Evolutionary conservation across 2,888 invertebrate genomes (phyloP), one percentile per base, ranked within the genome.

Genomic region (Spialia ferax): DNA sequence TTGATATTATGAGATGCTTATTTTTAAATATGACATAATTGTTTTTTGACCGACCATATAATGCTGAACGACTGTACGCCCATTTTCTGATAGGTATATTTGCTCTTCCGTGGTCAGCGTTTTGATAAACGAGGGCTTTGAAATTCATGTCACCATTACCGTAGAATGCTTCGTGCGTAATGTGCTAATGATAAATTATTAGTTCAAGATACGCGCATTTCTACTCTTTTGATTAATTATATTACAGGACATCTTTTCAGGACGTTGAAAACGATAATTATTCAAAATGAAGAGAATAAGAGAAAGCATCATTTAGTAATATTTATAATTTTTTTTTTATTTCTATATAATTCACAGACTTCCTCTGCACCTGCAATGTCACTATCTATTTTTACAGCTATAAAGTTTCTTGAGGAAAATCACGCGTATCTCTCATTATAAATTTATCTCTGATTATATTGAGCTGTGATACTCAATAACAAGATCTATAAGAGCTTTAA

Each of bases 101-200:
- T 38, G n/a, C n/a, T 38, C n/a, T 38, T 38, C n/a, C n/a, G 3
- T 6, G 42, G 42, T 42, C 15, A 15, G n/a, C 26, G 23, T 23
- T 63, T 54, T 63, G 62, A 63, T 63, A 63, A 63, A 63, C 50
- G 62, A 42, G 13, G 22, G 63, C 23, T 38, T 52, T 23, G 63
- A 63, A 63, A 63, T 62, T 52, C 22, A 29, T 22, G 35, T 62
- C 18, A 29, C 48, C 52, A 26, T 62, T 62, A 52, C 50, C 35
- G 32, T 32, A 62, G n/a, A 35, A 32, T 62, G n/a, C 20, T 22
- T 26, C 45, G 23, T 26, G 48, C 48, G 18, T 45, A 48, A 48
- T 50, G 29, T 32, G 48, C n/a, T 18, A 48, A 50, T 61, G 48
- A 61, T 48, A 61, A 61, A 61, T 61, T 29, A 29, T 60, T 13